Evolutionary conservation across 2,113 vertebrate species (phyloP), one percentile per base, ranked within the genome.

Genomic region (Conger conger): DNA sequence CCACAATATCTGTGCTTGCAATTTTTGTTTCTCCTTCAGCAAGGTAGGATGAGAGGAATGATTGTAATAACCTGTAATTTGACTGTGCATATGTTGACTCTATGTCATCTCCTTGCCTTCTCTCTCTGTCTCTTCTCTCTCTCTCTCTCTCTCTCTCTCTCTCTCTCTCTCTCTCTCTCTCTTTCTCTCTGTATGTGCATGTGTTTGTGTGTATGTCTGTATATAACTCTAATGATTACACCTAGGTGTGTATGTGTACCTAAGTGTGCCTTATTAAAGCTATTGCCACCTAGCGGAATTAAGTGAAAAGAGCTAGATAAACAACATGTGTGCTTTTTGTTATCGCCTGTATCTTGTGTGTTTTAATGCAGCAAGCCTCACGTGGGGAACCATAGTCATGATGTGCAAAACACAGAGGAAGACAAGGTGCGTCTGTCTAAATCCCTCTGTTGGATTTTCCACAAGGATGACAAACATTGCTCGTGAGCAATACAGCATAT

Each of bases 341-440:
- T 79, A 89, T 86, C 40, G 80, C 18, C 53, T 63, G 35, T 90
- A 38, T 92, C 82, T 81, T 91, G 68, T 93, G 27, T 92, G 84
- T 85, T 89, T 36, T 63, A 80, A 38, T 85, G 79, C 84, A 94
- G 93, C 27, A 73, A 8, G 18, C 7, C 2, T 53, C 89, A 83
- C 80, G 40, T 8, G 50, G 36, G 13, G 82, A 73, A 82, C 85
- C 83, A 88, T 88, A 15, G 80, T 16, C 85, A 87, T 76, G 33
- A 45, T 36, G 73, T 38, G 81, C 76, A 30, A 79, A 50, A 83
- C 33, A 50, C 5, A 20, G 79, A 85, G 45, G 42, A 80, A 79
- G 36, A 78, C 73, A 88, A 93, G 93, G 94, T 95, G 92, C 11
- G 17, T 80, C 57, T 63, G 20, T 68, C 30, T 79, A 5, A 11